Base-by-base conservation (phyloP, 92 coral and sea anemone genomes). In the Parazoanthus atlanticus region DNA sequence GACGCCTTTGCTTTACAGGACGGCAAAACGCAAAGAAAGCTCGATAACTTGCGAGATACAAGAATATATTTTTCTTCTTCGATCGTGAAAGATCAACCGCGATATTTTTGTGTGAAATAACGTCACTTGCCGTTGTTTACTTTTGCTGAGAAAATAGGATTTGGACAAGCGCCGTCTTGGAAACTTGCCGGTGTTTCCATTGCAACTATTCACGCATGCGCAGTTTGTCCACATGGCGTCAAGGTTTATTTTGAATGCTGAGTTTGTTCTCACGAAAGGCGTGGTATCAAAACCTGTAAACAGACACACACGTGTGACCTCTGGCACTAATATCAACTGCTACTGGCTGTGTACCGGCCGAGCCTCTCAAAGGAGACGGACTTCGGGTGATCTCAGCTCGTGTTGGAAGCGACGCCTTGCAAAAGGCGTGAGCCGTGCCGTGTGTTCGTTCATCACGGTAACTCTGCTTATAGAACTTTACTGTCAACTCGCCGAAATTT, bases 191-290 rank as follows among this genome's bases (percentile, higher is more conserved):
- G 21, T 16, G 74, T 82, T 74, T 26, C 25, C 8, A 17, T 74
- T 64, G 10, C 34, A 43, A 31, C 21, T 38, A 66, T 31, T 54
- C 1, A 31, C 69, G 12, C 78, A 33, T 74, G 78, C 78, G 78
- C 78, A 33, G 78, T 74, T 76, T 38, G 58, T 28, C 30, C 40
- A 61, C 23, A 47, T 58, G 70, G 74, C 85, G 85, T 81, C 85
- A 81, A 26, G 23, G 28, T 6, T 32, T 54, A 56, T 56, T 81
- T 81, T 13, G 30, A 33, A 25, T 21, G 71, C 74, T 81, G 85
- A 81, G 85, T 81, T 81, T 17, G 73, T 81, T 36, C 85, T 54
- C 74, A 8, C 9, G 10, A 81, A 66, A 69, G 86, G 86, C 78
- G 86, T 83, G 77, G 86, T 54, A 83, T 6, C 34, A 41, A 36